These are phyloP conservation scores for Nudaria mundana DNA, from an alignment of 2,888 invertebrate genomes.

Conservation along the genomic window DNA sequence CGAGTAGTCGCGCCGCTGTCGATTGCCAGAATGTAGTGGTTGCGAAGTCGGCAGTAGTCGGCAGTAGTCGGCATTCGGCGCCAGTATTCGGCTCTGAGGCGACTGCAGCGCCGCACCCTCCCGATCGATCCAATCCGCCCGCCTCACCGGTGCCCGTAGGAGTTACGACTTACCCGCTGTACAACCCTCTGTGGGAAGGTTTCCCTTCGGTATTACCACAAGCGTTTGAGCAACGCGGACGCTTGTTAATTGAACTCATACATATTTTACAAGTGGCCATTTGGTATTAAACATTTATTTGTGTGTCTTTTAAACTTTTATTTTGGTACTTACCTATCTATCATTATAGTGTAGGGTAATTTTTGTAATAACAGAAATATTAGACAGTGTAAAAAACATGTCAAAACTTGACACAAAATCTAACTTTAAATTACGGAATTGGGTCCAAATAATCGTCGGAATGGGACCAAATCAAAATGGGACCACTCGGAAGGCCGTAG, in stretches of 20 bases:
- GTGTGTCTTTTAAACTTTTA: background rate
- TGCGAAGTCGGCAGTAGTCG: background rate
- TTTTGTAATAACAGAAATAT: no score
- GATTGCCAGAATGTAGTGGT: constrained; percentile 48
- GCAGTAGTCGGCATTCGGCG: constrained; percentile 18
- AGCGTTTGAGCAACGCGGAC: constrained; percentile 29
- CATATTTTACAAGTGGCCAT: background rate
- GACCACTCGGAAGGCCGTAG: no score
- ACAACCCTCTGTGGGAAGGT: constrained; percentile 23
- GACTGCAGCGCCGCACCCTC: constrained; percentile 69
- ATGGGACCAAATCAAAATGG: no score
- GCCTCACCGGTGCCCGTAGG: constrained; percentile 44
- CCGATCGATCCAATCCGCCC: constrained; percentile 61
- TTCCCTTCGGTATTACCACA: constrained; percentile 28
- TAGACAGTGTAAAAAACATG: no score
- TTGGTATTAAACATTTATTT: no score
- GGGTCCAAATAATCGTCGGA: no score
- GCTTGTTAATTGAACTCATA: constrained; percentile 32
- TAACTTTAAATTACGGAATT: no score
- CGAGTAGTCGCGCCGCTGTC: constrained; percentile 60
- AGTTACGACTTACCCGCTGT: constrained; percentile 28
- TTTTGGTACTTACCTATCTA: background rate
- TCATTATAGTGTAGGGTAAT: no score
- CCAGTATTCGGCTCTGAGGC: constrained; percentile 44
- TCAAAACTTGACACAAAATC: no score